Evolutionary conservation across 2,888 invertebrate species (phyloP).

Genomic region (Leptopilina syphax): DNA sequence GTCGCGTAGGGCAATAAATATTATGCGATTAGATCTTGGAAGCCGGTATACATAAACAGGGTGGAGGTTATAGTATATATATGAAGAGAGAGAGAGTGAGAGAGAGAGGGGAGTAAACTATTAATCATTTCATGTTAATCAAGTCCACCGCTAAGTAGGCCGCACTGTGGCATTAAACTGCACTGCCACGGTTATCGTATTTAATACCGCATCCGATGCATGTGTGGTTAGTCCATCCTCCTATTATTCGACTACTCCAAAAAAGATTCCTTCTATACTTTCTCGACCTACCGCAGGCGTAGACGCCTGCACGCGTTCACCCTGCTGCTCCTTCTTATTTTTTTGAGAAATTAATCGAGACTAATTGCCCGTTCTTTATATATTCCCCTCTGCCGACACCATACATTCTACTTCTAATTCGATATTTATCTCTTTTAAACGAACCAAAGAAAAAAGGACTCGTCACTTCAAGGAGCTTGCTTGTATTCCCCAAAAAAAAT

Average conservation of each 20-base stretch:
- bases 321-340: slow-evolving; percentile 33
- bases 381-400: slow-evolving; percentile 38
- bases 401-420: slow-evolving; percentile 8
- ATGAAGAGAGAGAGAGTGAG: slow-evolving; percentile 66
- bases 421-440: neutral
- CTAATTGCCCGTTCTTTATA: slow-evolving; percentile 44
- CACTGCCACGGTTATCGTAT: slow-evolving; percentile 59
- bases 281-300: slow-evolving; percentile 69
- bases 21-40: slow-evolving; percentile 73
- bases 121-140: slow-evolving; percentile 75
- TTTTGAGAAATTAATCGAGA: slow-evolving; percentile 43
- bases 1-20: slow-evolving; percentile 72
- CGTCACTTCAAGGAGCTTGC: too few relatives aligned
- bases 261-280: slow-evolving; percentile 45
- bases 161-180: slow-evolving; percentile 69
- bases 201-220: slow-evolving; percentile 41
- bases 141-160: slow-evolving; percentile 73
- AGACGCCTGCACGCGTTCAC: slow-evolving; percentile 51
- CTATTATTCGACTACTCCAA: slow-evolving; percentile 63
- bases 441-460: slow-evolving; percentile 26
- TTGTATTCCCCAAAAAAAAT: too few relatives aligned
- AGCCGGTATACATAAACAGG: slow-evolving; percentile 52
- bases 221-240: slow-evolving; percentile 60
- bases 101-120: slow-evolving; percentile 66
- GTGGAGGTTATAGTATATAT: slow-evolving; percentile 56